Evolutionary conservation across 2,888 invertebrate species (phyloP), one percentile per base, ranked within the genome.

Genomic region (Ophioninae sp.): DNA sequence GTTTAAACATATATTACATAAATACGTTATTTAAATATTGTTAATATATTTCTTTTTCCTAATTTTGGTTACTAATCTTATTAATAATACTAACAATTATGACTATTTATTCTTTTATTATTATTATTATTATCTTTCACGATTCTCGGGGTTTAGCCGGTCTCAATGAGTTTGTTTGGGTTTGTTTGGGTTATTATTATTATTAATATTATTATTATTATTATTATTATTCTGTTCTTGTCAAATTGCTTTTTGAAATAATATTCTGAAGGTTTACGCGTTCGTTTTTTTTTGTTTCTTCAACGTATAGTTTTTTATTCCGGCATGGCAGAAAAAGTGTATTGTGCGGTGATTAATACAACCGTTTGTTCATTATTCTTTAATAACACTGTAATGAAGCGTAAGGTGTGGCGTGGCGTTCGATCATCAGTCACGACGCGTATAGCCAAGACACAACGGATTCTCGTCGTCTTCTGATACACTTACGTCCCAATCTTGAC

Each of bases 401-500:
- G 13, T 50, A 50, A 50, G 50, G 50, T 17, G 50, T 17, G 50
- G 50, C 50, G 41, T 61, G 41, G 61, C 56, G 74, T 39, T 23
- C 56, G 72, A 80, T 80, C 83, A 77, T 83, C 77, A 83, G 73
- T 80, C 73, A 83, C 72, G 56, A 68, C 61, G 76, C 59, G 37
- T 67, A 67, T 6, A 83, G 82, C n/a, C 65, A 59, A 80, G 68
- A 74, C 41, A 50, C 79, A 83, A 83, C 77, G 70, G 61, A 73
- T 61, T 70, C 68, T 64, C 72, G 79, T 44, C 62, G 44, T 76
- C 73, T 80, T 73, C 68, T 76, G 83, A 64, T 83, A 83, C 80
- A 83, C 76, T 83, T 80, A 77, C 80, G 77, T 83, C 80, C 80
- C 76, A 73, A 80, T 83, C 80, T 80, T 68, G 73, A 57, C 69